Percentiles rank a stretch among this genome's conserved stretches.
Evolutionary conservation across 2,113 vertebrate species (phyloP).

Genomic region (Microcebus griseorufus): DNA sequence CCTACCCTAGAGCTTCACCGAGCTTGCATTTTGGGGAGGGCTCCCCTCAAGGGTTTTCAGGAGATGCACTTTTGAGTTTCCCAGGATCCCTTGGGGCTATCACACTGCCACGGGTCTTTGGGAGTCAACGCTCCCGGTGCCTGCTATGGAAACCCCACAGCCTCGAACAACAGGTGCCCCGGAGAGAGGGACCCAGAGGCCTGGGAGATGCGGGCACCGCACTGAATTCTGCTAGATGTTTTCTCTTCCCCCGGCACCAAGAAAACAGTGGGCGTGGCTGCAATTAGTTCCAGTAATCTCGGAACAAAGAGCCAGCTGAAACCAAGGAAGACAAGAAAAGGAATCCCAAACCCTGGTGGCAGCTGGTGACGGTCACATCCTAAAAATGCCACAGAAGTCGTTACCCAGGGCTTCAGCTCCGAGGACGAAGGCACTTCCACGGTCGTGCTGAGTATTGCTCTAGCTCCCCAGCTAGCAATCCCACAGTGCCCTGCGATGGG

Average conservation of each 20-base stretch:
- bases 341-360: not conserved
- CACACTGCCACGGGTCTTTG: not conserved
- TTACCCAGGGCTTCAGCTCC: not conserved
- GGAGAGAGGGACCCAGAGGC: not conserved
- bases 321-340: not conserved
- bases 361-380: not conserved
- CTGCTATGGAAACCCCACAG: not conserved
- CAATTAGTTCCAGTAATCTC: not conserved
- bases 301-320: not conserved
- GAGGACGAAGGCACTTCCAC: accelerated
- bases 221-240: not conserved
- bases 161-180: not conserved
- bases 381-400: not conserved
- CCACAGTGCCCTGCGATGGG: accelerated
- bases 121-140: not conserved
- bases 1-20: not conserved
- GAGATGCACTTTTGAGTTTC: not conserved
- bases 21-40: not conserved
- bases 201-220: not conserved
- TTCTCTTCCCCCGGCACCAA: not conserved
- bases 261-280: not conserved
- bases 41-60: not conserved
- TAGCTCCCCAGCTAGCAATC: not conserved
- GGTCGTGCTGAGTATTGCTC: not conserved
- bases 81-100: accelerated